Conservation (phyloP, 2,888 invertebrate species). For the Allacma fusca region DNA sequence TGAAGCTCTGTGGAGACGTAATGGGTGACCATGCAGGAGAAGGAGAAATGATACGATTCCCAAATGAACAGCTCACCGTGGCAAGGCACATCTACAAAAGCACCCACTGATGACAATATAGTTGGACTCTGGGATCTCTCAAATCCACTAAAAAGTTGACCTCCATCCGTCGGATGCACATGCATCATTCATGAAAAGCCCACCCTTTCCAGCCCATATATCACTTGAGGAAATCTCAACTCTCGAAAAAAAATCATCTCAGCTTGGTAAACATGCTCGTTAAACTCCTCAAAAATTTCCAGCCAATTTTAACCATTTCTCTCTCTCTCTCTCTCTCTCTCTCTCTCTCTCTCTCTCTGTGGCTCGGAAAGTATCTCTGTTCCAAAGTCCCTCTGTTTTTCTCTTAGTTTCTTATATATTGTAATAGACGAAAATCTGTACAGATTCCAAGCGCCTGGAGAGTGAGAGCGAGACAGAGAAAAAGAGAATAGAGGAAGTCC, state of each 20-base stretch:
- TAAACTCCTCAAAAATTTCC: background rate
- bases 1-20: no score
- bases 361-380: no score
- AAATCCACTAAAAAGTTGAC: slow-evolving; percentile 24
- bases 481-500: background rate
- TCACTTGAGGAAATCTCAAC: slow-evolving; percentile 5
- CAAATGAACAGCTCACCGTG: no score
- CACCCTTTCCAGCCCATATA: slow-evolving; percentile 30
- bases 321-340: no score
- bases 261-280: slow-evolving; percentile 13
- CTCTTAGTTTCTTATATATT: no score
- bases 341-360: no score
- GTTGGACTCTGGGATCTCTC: no score
- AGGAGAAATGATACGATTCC: no score
- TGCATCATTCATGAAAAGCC: slow-evolving; percentile 24
- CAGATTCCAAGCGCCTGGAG: background rate
- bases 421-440: background rate
- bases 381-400: no score
- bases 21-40: no score
- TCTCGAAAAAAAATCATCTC: background rate
- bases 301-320: slow-evolving; percentile 2
- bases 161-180: slow-evolving; percentile 41
- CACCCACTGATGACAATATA: no score
- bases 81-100: no score
- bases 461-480: background rate